Percentiles rank a stretch among this genome's conserved stretches.
Evolutionary conservation across 2,113 vertebrate genomes (phyloP).

Genomic region (Neopipo cinnamomea): DNA sequence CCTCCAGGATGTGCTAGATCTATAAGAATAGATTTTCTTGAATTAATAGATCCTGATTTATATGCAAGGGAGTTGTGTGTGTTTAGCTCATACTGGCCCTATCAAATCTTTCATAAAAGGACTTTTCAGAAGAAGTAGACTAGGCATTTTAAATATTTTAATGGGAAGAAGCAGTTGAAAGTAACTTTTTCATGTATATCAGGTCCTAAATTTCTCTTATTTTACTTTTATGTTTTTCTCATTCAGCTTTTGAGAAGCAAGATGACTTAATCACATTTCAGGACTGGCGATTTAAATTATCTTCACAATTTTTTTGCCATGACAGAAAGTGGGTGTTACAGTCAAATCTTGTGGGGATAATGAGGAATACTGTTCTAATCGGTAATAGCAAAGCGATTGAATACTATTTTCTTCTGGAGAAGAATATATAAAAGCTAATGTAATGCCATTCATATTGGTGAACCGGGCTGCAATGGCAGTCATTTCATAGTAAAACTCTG

Average conservation of each 20-base stretch:
- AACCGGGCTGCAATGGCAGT: background rate
- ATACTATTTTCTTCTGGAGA: background rate
- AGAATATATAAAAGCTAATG: background rate
- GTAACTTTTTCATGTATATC: background rate
- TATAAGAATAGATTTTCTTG: background rate
- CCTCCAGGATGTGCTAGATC: background rate
- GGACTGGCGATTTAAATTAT: background rate
- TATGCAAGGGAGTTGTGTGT: background rate
- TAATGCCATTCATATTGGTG: background rate
- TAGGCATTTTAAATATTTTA: background rate
- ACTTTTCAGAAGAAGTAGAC: background rate
- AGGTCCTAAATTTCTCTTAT: background rate
- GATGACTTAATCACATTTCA: background rate
- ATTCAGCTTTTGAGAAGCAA: background rate
- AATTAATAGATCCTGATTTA: constrained; percentile 20
- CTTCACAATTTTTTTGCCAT: background rate
- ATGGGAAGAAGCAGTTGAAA: background rate
- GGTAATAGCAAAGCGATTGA: background rate
- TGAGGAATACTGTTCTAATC: background rate
- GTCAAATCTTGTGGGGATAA: background rate
- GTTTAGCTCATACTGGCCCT: background rate
- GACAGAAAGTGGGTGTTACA: background rate
- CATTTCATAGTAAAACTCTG: background rate
- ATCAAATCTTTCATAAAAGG: background rate
- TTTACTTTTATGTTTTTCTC: background rate